Conservation (phyloP, 2,113 vertebrate genomes). For the Myanophis thanlyinensis region DNA sequence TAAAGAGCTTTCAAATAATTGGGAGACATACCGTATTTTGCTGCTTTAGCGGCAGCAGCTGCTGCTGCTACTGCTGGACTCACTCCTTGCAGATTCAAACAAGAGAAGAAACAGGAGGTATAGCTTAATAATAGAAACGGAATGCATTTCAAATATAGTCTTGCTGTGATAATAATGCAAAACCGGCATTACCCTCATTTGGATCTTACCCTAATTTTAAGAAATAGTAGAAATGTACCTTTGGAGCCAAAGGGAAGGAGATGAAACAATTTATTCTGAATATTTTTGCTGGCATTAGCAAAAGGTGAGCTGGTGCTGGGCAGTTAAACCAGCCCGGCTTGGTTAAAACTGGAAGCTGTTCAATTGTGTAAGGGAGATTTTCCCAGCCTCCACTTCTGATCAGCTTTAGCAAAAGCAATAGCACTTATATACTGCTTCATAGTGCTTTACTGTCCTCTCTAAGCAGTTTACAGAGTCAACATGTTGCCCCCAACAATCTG, state of each 20-base stretch:
- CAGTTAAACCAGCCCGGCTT: neutral
- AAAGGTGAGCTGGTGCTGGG: neutral
- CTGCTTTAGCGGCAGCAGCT: constrained; percentile 5
- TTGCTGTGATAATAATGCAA: neutral
- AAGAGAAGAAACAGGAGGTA: neutral
- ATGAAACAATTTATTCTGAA: neutral
- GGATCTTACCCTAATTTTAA: neutral
- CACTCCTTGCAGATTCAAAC: neutral
- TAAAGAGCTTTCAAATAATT: neutral
- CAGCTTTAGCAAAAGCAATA: neutral
- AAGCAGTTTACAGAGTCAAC: too few relatives aligned
- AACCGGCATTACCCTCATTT: neutral
- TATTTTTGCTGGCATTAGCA: neutral
- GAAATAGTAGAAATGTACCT: neutral
- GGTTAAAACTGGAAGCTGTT: neutral
- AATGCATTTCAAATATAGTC: neutral
- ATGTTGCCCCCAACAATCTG: too few relatives aligned
- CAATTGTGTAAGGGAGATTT: neutral
- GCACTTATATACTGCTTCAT: too few relatives aligned
- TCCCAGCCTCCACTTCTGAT: neutral
- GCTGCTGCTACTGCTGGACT: neutral
- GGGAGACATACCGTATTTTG: constrained; percentile 9
- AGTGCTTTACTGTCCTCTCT: too few relatives aligned
- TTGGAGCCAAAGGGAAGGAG: neutral
- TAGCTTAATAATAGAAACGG: too few relatives aligned